Percentiles rank a stretch among this genome's conserved stretches.
Conservation (phyloP, 2,797 vertebrate species). For the Peromyscus aztecus region DNA sequence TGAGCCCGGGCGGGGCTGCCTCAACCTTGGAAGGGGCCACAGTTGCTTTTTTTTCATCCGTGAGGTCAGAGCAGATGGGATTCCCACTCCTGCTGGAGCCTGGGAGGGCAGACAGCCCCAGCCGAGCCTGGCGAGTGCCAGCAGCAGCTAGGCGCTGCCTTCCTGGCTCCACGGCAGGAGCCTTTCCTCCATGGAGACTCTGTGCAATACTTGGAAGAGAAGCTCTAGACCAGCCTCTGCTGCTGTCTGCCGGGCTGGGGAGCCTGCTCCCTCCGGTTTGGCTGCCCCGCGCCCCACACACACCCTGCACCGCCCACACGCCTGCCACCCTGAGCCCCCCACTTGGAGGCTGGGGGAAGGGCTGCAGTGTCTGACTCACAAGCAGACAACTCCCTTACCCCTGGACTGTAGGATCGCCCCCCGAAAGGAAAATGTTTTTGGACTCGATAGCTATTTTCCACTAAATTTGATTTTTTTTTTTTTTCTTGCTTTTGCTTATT, state of each 20-base stretch:
- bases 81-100: constrained; percentile 78
- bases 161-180: constrained; percentile 75
- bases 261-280: not conserved
- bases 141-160: constrained; percentile 75
- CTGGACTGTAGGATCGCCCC: not conserved
- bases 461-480: constrained; percentile 8
- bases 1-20: constrained; percentile 76
- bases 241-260: not conserved
- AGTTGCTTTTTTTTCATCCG: constrained; percentile 62
- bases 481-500: constrained; percentile 55
- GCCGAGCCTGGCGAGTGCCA: constrained; percentile 63
- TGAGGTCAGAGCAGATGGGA: constrained; percentile 81
- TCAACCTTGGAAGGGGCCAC: constrained; percentile 50
- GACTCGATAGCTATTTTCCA: constrained; percentile 31
- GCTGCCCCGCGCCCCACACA: not conserved
- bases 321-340: not conserved
- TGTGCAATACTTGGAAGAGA: constrained; percentile 76
- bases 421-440: not conserved
- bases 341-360: constrained; percentile 6
- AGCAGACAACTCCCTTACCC: not conserved
- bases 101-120: constrained; percentile 74
- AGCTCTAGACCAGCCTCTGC: constrained; percentile 3
- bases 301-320: not conserved
- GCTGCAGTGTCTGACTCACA: constrained; percentile 7
- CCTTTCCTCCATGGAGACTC: constrained; percentile 34